A percentile compares a stretch with the other conserved stretches of the same genome.
Conservation (phyloP, 1,140 invertebrate genomes). For the Drosophila saltans region DNA sequence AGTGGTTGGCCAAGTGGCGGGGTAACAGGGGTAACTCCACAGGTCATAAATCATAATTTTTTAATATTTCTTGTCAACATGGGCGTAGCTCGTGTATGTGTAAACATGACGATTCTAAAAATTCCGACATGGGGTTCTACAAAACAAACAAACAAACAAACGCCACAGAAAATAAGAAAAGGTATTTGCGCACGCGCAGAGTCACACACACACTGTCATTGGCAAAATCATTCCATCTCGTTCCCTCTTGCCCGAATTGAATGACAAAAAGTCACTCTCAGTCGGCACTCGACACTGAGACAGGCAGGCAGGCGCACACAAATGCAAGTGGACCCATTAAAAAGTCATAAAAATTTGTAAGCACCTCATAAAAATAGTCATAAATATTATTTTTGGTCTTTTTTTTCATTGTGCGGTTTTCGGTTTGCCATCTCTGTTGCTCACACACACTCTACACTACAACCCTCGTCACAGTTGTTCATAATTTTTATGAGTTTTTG, state of each 20-base stretch:
- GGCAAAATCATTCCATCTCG: constrained; percentile 16
- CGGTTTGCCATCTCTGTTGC: constrained; percentile 22
- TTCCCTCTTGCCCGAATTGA: constrained; percentile 7
- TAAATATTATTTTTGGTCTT: constrained; percentile 76
- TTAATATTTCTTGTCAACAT: constrained; percentile 82
- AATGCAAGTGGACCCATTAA: constrained; percentile 75
- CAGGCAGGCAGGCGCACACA: constrained; percentile 24
- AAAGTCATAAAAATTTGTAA: constrained; percentile 83
- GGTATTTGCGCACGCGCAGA: constrained; percentile 82
- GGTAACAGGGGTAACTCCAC: constrained; percentile 4
- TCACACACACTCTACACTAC: constrained; percentile 5
- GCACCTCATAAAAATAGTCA: constrained; percentile 83
- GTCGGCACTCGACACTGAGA: constrained; percentile 4
- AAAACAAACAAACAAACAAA: constrained; percentile 16
- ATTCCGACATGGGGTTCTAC: constrained; percentile 40
- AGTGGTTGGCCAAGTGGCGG: constrained; percentile 21
- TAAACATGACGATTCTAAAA: constrained; percentile 68
- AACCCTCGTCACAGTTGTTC: constrained; percentile 72
- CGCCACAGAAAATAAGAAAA: constrained; percentile 49
- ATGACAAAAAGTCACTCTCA: constrained; percentile 31
- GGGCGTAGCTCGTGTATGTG: constrained; percentile 76
- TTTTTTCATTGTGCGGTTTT: not conserved
- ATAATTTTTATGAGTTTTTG: constrained; percentile 81
- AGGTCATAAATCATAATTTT: constrained; percentile 80
- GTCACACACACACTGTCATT: constrained; percentile 65